phyloP scores from a whole-genome alignment of 2,797 vertebrate species.

The Crypturellus tataupa region DNA sequence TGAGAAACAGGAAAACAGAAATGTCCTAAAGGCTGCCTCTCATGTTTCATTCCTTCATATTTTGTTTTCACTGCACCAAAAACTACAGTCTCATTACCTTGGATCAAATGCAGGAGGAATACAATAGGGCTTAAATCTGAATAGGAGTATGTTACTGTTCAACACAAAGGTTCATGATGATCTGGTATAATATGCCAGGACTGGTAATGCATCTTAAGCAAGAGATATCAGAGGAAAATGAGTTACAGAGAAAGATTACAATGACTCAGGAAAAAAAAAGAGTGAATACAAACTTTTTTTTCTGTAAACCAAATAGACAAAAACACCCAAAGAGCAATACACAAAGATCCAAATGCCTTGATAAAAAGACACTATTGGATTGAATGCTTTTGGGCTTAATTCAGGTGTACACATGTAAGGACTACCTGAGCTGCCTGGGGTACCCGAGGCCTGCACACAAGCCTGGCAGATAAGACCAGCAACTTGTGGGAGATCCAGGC shows the following conservation, averaged over 20 bases:
- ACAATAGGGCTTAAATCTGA: not conserved
- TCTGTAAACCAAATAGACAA: not conserved
- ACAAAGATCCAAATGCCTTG: rapidly evolving
- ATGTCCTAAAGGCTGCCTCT: not conserved
- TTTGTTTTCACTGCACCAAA: not conserved
- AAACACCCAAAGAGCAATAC: not conserved
- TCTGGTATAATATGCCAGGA: not conserved
- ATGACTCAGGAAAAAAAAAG: not conserved
- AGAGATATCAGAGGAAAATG: not conserved
- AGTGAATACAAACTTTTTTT: not conserved
- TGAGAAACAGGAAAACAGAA: not conserved
- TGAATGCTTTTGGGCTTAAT: not conserved
- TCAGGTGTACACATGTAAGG: not conserved
- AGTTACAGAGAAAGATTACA: not conserved
- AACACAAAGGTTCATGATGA: not conserved
- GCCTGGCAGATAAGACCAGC: not conserved
- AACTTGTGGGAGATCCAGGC: rapidly evolving
- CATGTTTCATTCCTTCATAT: not conserved
- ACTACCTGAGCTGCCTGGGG: rapidly evolving
- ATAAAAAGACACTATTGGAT: not conserved
- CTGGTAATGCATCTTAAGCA: not conserved
- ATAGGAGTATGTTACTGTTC: not conserved
- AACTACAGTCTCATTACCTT: not conserved
- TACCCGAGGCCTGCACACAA: not conserved
- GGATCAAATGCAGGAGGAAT: not conserved